Evolutionary conservation across 2,888 invertebrate species (phyloP).

Genomic region (Chrysolina oricalcia): DNA sequence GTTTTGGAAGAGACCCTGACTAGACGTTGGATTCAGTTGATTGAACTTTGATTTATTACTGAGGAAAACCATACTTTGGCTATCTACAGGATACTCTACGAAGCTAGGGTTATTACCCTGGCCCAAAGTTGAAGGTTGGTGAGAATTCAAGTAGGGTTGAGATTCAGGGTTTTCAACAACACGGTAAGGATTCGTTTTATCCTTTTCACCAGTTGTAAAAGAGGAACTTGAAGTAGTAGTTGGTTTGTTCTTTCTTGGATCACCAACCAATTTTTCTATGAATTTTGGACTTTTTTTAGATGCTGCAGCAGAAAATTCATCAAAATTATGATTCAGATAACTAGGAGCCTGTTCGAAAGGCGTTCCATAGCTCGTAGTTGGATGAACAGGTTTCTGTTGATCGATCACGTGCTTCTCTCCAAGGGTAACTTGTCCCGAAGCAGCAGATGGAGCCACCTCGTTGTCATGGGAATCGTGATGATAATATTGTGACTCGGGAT

Average conservation of each 20-base stretch:
- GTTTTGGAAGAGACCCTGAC: background rate
- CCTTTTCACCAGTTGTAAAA: background rate
- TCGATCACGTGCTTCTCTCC: constrained; percentile 11
- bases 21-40: background rate
- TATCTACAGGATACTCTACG: background rate
- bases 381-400: constrained; percentile 45
- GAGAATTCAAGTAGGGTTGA: background rate
- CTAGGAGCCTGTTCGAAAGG: constrained; percentile 53
- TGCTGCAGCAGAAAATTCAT: constrained; percentile 28
- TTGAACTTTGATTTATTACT: background rate
- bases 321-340: constrained; percentile 39
- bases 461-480: constrained; percentile 29
- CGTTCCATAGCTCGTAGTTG: constrained; percentile 46
- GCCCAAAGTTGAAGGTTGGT: background rate
- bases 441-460: constrained; percentile 25
- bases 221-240: background rate
- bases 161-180: background rate
- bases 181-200: background rate
- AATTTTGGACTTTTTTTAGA: constrained; percentile 28
- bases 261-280: background rate
- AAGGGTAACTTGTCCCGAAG: constrained; percentile 32
- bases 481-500: background rate
- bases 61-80: background rate
- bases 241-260: background rate
- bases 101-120: background rate